Percentiles rank a stretch among this genome's conserved stretches.
Evolutionary conservation across 2,113 vertebrate species (phyloP).

Genomic region (Elephantulus edwardii): DNA sequence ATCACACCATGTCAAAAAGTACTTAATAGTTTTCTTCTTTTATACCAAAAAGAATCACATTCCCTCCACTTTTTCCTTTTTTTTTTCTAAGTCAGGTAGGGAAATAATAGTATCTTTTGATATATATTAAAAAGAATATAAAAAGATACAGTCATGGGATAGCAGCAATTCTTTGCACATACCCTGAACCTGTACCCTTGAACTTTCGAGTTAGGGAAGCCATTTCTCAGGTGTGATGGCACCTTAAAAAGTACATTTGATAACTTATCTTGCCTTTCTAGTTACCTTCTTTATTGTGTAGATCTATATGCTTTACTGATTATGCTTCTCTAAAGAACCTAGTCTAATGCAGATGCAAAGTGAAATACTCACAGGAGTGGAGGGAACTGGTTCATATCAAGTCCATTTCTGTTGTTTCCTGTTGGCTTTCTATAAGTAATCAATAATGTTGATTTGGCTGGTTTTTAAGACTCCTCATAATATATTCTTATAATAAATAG

Average conservation of each 20-base stretch:
- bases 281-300: slow-evolving; percentile 24
- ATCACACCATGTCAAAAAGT: slow-evolving; percentile 53
- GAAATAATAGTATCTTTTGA: slow-evolving; percentile 41
- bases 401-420: no score
- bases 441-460: not conserved
- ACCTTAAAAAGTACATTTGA: slow-evolving; percentile 29
- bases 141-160: slow-evolving; percentile 35
- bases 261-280: slow-evolving; percentile 13
- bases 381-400: no score
- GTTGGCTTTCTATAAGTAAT: no score
- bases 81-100: slow-evolving; percentile 5
- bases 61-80: slow-evolving; percentile 35
- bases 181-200: not conserved
- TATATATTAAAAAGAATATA: slow-evolving; percentile 47
- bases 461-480: slow-evolving; percentile 2
- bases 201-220: slow-evolving; percentile 28
- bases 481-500: not conserved
- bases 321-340: no score
- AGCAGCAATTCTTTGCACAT: not conserved
- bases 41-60: slow-evolving; percentile 27
- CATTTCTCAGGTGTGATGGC: not conserved
- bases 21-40: slow-evolving; percentile 45
- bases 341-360: no score
- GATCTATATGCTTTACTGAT: no score
- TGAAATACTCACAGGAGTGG: no score